Percentiles rank a stretch among this genome's conserved stretches.
Conservation (phyloP, 2,113 vertebrate species). For the Microtus oregoni region DNA sequence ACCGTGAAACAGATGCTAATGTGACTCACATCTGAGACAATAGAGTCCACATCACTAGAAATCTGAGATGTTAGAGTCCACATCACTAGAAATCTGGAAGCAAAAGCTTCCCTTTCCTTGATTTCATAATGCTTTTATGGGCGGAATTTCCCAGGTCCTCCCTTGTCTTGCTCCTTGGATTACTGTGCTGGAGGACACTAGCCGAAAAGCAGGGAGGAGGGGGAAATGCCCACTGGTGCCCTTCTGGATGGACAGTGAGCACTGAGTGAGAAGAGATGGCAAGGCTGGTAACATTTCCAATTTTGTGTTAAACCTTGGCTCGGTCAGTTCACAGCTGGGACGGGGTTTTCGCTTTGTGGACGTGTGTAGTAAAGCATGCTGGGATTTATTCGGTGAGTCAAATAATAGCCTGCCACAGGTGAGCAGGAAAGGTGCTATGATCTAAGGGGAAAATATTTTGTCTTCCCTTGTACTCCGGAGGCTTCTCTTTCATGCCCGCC, state of each 20-base stretch:
- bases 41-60: neutral
- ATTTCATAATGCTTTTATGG: neutral
- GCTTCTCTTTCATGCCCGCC: neutral
- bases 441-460: neutral
- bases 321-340: neutral
- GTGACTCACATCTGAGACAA: neutral
- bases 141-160: neutral
- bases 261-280: neutral
- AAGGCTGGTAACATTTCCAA: neutral
- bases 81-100: neutral
- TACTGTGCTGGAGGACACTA: neutral
- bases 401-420: neutral
- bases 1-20: neutral
- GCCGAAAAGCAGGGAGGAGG: neutral
- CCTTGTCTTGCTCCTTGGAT: neutral
- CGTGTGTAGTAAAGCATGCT: neutral
- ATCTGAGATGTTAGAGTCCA: neutral
- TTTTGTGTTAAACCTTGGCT: neutral
- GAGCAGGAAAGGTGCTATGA: neutral
- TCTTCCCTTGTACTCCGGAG: neutral
- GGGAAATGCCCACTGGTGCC: neutral
- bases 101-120: neutral
- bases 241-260: neutral
- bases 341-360: neutral
- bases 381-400: conserved; percentile 25